phyloP scores from a whole-genome alignment of 2,888 invertebrate species.

The Diarsia rubi region DNA sequence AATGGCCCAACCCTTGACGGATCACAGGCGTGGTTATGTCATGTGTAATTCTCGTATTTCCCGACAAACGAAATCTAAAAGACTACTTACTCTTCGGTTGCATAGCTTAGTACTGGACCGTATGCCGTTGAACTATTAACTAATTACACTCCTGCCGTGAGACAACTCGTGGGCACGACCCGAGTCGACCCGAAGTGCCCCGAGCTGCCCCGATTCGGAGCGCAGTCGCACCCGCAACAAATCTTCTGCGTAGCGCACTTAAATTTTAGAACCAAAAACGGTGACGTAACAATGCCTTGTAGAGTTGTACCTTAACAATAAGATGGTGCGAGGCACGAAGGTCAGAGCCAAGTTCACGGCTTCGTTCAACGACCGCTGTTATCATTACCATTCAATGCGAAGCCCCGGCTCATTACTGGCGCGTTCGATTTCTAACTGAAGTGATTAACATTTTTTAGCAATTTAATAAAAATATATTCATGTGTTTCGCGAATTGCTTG shows the following conservation, averaged over 20 bases:
- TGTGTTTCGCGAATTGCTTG: slow-evolving; percentile 24
- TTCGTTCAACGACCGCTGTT: slow-evolving; percentile 87
- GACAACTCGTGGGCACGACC: slow-evolving; percentile 53
- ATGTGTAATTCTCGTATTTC: neutral
- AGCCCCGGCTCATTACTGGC: slow-evolving; percentile 74
- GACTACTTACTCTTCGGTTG: neutral
- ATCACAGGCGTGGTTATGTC: neutral
- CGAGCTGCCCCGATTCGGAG: slow-evolving; percentile 31
- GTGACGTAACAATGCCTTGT: slow-evolving; percentile 71
- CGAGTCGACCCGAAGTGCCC: slow-evolving; percentile 40
- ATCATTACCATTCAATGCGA: slow-evolving; percentile 86
- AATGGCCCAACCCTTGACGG: neutral
- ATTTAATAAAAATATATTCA: slow-evolving; percentile 31
- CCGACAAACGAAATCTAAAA: neutral
- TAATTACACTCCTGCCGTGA: slow-evolving; percentile 58
- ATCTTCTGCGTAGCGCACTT: slow-evolving; percentile 53
- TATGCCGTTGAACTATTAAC: slow-evolving; percentile 55
- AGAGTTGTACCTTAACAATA: slow-evolving; percentile 74
- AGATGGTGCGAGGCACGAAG: slow-evolving; percentile 80
- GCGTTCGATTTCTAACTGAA: slow-evolving; percentile 68
- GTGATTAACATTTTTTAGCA: slow-evolving; percentile 61
- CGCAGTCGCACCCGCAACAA: slow-evolving; percentile 43
- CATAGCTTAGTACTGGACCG: slow-evolving; percentile 6
- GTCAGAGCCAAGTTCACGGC: slow-evolving; percentile 87
- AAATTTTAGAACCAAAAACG: slow-evolving; percentile 57